These are phyloP conservation scores for Miltochrista miniata DNA, from an alignment of 2,888 invertebrate genomes.

Conservation along the genomic window DNA sequence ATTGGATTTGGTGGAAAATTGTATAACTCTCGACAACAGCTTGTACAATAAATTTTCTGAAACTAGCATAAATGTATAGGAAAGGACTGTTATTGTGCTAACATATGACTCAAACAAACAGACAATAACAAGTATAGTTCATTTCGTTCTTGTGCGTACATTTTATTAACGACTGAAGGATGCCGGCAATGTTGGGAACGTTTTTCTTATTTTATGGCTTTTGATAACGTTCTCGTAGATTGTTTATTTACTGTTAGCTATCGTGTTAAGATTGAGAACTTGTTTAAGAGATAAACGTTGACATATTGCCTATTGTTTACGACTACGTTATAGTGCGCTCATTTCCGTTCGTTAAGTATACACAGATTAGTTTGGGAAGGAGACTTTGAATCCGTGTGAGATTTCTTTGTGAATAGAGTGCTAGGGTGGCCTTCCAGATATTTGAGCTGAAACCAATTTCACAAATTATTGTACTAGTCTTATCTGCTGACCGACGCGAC, in stretches of 20 bases:
- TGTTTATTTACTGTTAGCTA: conserved; percentile 3
- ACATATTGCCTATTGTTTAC: conserved; percentile 5
- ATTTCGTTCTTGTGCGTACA: conserved; percentile 10
- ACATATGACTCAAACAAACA: conserved; percentile 20
- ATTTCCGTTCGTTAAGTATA: conserved; percentile 1
- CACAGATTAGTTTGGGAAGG: background rate
- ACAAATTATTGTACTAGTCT: no score
- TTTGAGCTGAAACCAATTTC: no score
- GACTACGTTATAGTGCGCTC: background rate
- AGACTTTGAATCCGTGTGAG: background rate
- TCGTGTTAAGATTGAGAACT: conserved; percentile 1
- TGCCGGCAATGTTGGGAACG: conserved; percentile 2
- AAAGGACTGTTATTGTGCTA: conserved; percentile 28
- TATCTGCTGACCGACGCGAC: no score
- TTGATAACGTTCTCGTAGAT: background rate
- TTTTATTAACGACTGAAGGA: conserved; percentile 10
- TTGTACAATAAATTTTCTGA: conserved; percentile 37
- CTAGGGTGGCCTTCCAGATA: no score
- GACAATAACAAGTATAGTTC: conserved; percentile 15
- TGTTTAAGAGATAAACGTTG: conserved; percentile 3
- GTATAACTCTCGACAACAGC: conserved; percentile 30
- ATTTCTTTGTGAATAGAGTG: background rate
- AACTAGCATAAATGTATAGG: conserved; percentile 23
- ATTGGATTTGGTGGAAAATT: conserved; percentile 42
- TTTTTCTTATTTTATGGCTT: conserved; percentile 7